Base-by-base conservation (phyloP, 64 coral and sea anemone species). In the Actinia tenebrosa region DNA sequence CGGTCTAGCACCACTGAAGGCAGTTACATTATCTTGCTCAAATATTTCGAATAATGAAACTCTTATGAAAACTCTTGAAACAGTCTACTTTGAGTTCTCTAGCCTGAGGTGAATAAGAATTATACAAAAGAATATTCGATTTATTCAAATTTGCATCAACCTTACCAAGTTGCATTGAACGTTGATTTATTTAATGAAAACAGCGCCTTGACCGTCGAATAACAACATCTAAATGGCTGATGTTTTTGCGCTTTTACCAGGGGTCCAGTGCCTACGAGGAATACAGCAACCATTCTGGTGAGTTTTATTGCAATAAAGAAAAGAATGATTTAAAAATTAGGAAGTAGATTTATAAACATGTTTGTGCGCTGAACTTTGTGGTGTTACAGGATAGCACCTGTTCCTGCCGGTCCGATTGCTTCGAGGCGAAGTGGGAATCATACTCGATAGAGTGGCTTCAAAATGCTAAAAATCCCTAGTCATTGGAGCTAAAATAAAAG, bases 171-270 rank as follows among this genome's bases (percentile, higher is more conserved):
- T 4, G 30, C 30, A 37, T 37, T 37, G 69, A 30, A 30, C 56
- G 56, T 58, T 58, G 15, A 58, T 58, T 58, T 58, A 50, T 50
- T 50, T 50, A 8, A 50, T 50, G 4, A 50, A 50, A 50, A 50
- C 30, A 37, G 30, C 30, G 30, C 30, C 30, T 37, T 37, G 30
- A 37, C 30, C 30, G 30, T 37, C 30, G 30, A 37, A 37, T 42
- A 75, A 27, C 9, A 30, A 16, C 15, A 19, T 37, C 1, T 5
- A 20, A 9, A 81, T 81, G 79, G 79, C 43, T 3, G 79, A 81
- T 19, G 79, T 81, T 11, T 81, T 81, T 53, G 50, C 44, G 18
- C 79, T 81, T 50, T 45, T 81, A 20, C 79, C 79, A 52, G 79
- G 79, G 42, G 27, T 81, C 16, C 79, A 81, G 44, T 81, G 79